These are phyloP conservation scores for Carassius gibelio DNA, from an alignment of 2,113 vertebrate species.

Conservation along the genomic window DNA sequence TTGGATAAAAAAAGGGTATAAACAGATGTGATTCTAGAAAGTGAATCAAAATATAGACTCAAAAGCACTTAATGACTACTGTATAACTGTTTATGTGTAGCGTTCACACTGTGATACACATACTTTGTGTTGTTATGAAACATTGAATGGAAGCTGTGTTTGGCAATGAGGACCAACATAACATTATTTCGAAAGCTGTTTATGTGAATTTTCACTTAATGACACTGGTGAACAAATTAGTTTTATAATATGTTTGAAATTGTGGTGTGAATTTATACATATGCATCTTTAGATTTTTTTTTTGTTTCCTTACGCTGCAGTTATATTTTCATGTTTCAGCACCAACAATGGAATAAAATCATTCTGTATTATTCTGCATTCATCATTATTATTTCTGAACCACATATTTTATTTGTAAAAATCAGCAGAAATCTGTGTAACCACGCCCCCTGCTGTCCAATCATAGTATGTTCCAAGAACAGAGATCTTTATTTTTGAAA, in stretches of 20 bases:
- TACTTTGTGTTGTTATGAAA: background rate
- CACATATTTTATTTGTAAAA: background rate
- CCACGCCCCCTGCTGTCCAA: background rate
- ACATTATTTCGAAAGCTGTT: background rate
- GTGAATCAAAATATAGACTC: background rate
- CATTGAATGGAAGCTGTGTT: background rate
- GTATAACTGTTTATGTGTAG: background rate
- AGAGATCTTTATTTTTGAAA: background rate
- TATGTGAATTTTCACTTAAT: background rate
- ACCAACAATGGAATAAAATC: background rate
- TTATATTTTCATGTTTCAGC: background rate
- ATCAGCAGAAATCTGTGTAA: background rate
- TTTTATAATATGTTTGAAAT: background rate
- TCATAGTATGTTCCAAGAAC: background rate
- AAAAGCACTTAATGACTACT: slow-evolving; percentile 14
- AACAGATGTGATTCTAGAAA: background rate
- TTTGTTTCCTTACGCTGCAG: background rate
- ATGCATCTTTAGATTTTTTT: background rate
- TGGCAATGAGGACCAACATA: background rate
- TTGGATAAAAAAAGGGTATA: background rate
- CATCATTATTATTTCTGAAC: background rate
- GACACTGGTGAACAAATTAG: background rate
- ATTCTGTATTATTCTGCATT: background rate
- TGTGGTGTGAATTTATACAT: background rate
- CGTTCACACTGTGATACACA: slow-evolving; percentile 10